Conservation (phyloP, 2,113 vertebrate genomes). For the Albula goreensis region DNA sequence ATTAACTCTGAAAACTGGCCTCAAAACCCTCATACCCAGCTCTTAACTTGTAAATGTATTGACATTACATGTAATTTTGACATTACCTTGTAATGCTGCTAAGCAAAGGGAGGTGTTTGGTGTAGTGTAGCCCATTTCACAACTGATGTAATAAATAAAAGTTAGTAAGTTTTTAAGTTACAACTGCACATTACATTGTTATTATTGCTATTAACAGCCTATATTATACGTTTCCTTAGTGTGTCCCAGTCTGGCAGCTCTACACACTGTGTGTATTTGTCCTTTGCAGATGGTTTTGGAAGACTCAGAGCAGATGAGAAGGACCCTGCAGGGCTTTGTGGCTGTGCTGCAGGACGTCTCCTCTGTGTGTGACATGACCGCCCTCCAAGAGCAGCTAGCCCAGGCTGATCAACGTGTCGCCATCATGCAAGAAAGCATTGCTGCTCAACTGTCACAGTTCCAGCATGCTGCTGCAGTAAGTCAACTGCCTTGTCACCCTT, state of each 20-base stretch:
- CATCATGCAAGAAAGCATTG: constrained; percentile 74
- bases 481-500: no score
- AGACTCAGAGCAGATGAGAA: constrained; percentile 84
- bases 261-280: constrained; percentile 1
- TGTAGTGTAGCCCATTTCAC: not conserved
- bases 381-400: constrained; percentile 63
- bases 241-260: not conserved
- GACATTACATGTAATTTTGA: no score
- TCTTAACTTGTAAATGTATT: no score
- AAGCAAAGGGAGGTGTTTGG: not conserved
- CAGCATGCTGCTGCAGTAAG: constrained; percentile 83
- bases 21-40: no score
- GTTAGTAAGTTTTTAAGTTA: not conserved
- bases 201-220: not conserved
- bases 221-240: not conserved
- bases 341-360: constrained; percentile 78
- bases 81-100: not conserved
- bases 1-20: no score
- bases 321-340: constrained; percentile 69
- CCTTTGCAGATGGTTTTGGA: constrained; percentile 80
- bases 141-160: not conserved
- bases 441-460: constrained; percentile 75
- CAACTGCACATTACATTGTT: not conserved
- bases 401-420: constrained; percentile 70
- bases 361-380: constrained; percentile 73